These are phyloP conservation scores for Caenorhabditis panamensis DNA, from an alignment of 2,888 invertebrate species.

Conservation along the genomic window DNA sequence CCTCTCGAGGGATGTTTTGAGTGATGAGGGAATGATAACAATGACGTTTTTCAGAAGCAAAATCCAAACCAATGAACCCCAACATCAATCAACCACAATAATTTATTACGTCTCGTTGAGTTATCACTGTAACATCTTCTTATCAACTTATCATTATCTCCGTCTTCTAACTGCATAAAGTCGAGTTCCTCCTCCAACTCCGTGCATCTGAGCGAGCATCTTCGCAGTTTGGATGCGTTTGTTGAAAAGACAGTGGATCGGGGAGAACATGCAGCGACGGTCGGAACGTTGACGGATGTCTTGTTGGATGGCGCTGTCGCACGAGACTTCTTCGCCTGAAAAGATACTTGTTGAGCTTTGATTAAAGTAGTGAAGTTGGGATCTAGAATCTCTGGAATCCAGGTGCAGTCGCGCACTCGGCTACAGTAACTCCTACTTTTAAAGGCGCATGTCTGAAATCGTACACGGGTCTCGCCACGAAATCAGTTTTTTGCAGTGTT, in stretches of 20 bases:
- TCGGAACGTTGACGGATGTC: conserved; percentile 46
- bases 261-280: conserved; percentile 65
- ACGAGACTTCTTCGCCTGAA: conserved; percentile 52
- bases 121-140: neutral
- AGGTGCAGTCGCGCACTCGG: too few relatives aligned
- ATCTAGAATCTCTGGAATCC: too few relatives aligned
- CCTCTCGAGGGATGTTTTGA: neutral
- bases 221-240: conserved; percentile 52
- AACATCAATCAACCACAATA: too few relatives aligned
- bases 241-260: conserved; percentile 68
- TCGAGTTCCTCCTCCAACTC: neutral
- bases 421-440: too few relatives aligned
- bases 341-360: too few relatives aligned
- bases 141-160: neutral
- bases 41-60: too few relatives aligned
- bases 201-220: conserved; percentile 11
- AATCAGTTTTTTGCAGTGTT: too few relatives aligned
- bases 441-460: too few relatives aligned
- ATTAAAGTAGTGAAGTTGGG: neutral
- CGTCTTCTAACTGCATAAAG: neutral
- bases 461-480: too few relatives aligned
- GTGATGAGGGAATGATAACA: neutral
- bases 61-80: too few relatives aligned
- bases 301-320: conserved; percentile 33
- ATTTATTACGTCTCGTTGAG: neutral